Evolutionary conservation across 2,797 vertebrate genomes (phyloP).

Genomic region (Aeoliscus strigatus): DNA sequence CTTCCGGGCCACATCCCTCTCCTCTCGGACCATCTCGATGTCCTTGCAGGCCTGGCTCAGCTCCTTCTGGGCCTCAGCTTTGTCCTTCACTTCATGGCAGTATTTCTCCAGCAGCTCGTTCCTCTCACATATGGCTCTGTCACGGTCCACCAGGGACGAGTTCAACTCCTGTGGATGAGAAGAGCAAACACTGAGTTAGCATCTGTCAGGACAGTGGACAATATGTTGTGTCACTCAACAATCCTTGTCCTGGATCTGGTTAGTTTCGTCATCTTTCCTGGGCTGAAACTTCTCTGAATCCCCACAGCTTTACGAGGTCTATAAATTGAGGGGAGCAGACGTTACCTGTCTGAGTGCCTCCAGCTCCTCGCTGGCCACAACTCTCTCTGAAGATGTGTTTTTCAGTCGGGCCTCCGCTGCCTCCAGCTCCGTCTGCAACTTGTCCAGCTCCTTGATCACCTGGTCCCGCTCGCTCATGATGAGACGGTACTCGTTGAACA

Average conservation of each 20-base stretch:
- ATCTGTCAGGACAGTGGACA: too few species aligned
- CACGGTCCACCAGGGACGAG: constrained; percentile 85
- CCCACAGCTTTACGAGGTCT: too few species aligned
- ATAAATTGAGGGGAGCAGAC: too few species aligned
- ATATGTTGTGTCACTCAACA: too few species aligned
- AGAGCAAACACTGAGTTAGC: constrained; percentile 9
- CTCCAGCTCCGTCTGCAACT: constrained; percentile 94
- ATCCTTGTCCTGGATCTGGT: too few species aligned
- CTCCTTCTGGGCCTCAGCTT: constrained; percentile 87
- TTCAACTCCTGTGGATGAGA: constrained; percentile 77
- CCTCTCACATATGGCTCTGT: constrained; percentile 84
- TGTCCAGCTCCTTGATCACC: constrained; percentile 98
- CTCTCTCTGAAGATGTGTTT: constrained; percentile 91
- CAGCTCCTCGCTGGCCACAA: constrained; percentile 93
- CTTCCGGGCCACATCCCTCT: constrained; percentile 84
- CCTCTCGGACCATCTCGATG: constrained; percentile 87
- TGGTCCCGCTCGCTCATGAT: constrained; percentile 99
- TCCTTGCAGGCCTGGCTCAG: constrained; percentile 90
- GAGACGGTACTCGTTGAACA: constrained; percentile 96
- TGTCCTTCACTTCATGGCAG: constrained; percentile 89
- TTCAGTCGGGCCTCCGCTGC: constrained; percentile 91
- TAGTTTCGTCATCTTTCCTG: too few species aligned
- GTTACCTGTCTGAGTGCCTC: constrained; percentile 95
- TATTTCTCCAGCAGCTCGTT: constrained; percentile 93
- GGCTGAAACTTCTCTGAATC: too few species aligned